Evolutionary conservation across 2,797 vertebrate species (phyloP).

Genomic region (Hephaestus fuliginosus): DNA sequence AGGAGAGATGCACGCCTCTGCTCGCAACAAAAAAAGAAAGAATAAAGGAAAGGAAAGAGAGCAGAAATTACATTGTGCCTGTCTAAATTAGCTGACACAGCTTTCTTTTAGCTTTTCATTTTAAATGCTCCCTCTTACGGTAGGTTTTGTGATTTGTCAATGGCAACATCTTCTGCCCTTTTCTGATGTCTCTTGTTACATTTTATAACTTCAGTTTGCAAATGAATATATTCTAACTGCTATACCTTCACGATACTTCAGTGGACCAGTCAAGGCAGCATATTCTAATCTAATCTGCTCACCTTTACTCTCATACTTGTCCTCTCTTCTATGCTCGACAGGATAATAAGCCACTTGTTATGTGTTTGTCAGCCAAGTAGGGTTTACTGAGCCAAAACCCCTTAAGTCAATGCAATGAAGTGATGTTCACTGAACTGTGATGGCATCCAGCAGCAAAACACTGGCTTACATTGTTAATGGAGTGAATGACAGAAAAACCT

Average conservation of each 20-base stretch:
- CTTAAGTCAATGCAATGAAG: conserved; percentile 43
- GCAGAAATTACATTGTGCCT: neutral
- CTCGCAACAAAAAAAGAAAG: neutral
- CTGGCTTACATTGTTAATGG: conserved; percentile 28
- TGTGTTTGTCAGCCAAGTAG: conserved; percentile 32
- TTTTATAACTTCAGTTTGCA: neutral
- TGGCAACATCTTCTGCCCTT: neutral
- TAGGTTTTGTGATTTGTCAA: neutral
- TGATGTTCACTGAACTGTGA: conserved; percentile 56
- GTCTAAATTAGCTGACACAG: neutral
- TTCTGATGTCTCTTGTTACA: neutral
- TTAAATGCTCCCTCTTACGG: neutral
- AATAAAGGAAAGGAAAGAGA: neutral
- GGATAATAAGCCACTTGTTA: conserved; percentile 37
- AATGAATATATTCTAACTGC: neutral
- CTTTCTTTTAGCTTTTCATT: neutral
- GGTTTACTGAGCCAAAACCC: conserved; percentile 27
- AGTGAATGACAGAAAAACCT: conserved; percentile 38
- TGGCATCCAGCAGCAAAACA: conserved; percentile 30
- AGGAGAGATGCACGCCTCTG: neutral
- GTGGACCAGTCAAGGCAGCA: neutral
- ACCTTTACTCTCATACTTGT: neutral
- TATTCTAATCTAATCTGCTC: neutral
- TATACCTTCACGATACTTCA: neutral
- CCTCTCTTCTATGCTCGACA: conserved; percentile 1